Evolutionary conservation across 2,888 invertebrate genomes (phyloP).

Genomic region (Drosophila anomelani): DNA sequence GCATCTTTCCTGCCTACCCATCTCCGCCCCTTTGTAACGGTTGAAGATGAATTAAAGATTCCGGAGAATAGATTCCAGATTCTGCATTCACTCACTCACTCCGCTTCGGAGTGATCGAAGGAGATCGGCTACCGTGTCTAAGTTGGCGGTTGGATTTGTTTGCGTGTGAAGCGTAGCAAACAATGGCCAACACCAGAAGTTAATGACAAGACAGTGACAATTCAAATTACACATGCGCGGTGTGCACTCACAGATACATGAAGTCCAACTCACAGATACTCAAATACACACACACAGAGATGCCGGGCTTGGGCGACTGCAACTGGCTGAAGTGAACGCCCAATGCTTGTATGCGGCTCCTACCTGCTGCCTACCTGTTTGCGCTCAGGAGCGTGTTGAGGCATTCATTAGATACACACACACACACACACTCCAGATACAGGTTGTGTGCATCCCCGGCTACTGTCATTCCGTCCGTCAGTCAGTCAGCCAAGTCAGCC

Average conservation of each 20-base stretch:
- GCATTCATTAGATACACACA: constrained; percentile 71
- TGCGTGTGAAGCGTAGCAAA: constrained; percentile 77
- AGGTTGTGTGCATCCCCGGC: constrained; percentile 36
- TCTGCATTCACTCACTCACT: not conserved
- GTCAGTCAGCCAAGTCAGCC: constrained; percentile 54
- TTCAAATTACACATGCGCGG: constrained; percentile 70
- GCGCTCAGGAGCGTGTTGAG: constrained; percentile 68
- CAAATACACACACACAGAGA: constrained; percentile 13
- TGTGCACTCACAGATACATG: constrained; percentile 29
- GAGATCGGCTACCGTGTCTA: constrained; percentile 65
- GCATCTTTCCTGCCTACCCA: constrained; percentile 6
- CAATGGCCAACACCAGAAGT: constrained; percentile 79
- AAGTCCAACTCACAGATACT: constrained; percentile 3
- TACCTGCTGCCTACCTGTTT: constrained; percentile 72
- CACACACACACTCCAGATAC: constrained; percentile 10
- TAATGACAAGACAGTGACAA: constrained; percentile 81
- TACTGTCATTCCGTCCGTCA: constrained; percentile 22
- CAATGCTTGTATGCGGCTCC: constrained; percentile 52
- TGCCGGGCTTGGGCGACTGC: constrained; percentile 34
- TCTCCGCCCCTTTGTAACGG: constrained; percentile 12
- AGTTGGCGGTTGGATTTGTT: constrained; percentile 59
- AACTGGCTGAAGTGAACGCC: constrained; percentile 72
- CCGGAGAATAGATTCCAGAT: constrained; percentile 10
- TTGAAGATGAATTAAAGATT: constrained; percentile 33
- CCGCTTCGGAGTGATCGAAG: constrained; percentile 13